Conservation (phyloP, 2,888 invertebrate genomes). For the Aphelenchoides bicaudatus region DNA sequence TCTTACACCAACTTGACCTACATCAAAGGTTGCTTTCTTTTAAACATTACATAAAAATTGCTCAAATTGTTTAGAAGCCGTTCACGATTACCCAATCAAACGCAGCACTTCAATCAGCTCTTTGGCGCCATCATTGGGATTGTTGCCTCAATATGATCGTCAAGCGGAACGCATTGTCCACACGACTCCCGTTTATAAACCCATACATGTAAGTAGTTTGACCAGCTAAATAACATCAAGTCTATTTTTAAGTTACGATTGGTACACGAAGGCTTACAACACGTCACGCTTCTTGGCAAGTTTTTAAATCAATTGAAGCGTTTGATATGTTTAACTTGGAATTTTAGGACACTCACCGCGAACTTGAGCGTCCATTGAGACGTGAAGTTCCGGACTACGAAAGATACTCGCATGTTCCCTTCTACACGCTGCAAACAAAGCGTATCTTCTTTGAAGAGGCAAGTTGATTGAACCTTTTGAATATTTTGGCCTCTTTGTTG, state of each 20-base stretch:
- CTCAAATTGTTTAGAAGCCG: too few species aligned
- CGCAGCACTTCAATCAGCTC: constrained; percentile 51
- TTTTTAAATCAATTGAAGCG: constrained; percentile 6
- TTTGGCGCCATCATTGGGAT: constrained; percentile 56
- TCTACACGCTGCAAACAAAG: constrained; percentile 56
- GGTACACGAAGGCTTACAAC: constrained; percentile 41
- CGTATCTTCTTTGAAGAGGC: constrained; percentile 58
- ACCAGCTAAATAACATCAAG: background rate
- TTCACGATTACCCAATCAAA: constrained; percentile 40
- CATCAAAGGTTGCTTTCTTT: too few species aligned
- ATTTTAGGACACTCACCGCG: constrained; percentile 50
- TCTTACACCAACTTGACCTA: constrained; percentile 59
- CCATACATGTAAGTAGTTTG: constrained; percentile 44
- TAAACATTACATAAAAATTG: too few species aligned
- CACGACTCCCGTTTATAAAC: constrained; percentile 58
- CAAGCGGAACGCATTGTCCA: constrained; percentile 59
- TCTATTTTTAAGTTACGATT: constrained; percentile 28
- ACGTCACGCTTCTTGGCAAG: constrained; percentile 38
- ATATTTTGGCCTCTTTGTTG: background rate
- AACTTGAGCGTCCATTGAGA: constrained; percentile 39
- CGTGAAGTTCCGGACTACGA: constrained; percentile 20
- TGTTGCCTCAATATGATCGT: constrained; percentile 40
- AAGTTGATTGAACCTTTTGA: background rate
- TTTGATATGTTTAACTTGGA: background rate
- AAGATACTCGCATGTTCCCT: constrained; percentile 51